Evolutionary conservation across 2,113 vertebrate species (phyloP), one percentile per base, ranked within the genome.

Genomic region (Euleptes europaea): DNA sequence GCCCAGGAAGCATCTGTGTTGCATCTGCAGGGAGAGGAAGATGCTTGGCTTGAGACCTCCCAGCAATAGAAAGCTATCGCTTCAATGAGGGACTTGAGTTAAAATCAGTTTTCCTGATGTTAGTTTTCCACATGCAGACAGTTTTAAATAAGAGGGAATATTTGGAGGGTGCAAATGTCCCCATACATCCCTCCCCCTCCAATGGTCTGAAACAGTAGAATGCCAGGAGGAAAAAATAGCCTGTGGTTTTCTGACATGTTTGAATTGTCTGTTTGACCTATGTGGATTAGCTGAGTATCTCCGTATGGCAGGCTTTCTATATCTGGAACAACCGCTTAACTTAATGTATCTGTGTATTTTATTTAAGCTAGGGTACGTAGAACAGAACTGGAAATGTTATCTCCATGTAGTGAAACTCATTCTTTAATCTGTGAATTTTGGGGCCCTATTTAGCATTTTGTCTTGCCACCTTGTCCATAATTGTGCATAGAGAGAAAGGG

Each of bases 401-500:
- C 51, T 54, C 51, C 51, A 5, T 19, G 51, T 54, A 54, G 51
- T 54, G 51, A 54, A 54, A 51, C 51, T 49, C 28, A n/a, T n/a
- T 49, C 17, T 31, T 49, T 28, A 15, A 13, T 19, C 44, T 26
- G 13, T 75, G 51, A 17, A 15, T 54, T 54, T 75, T 75, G 15
- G 44, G 14, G 73, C 15, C 6, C 31, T 69, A 38, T 9, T 89
- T 90, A 88, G 6, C 0, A 77, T 40, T 65, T 91, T 91, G 76
- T 67, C 75, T 78, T 84, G 75, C 42, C 73, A 26, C 76, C 81
- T 35, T 89, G 73, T 76, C 42, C 65, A 66, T 71, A 86, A 79
- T 81, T 79, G 1, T 71, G 35, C 71, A 33, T 82, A 71, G 78
- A 76, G 8, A n/a, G 28, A 17, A 44, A 77, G 44, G 73, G 51